Evolutionary conservation across 2,888 invertebrate species (phyloP).

Genomic region (Vandiemenella viatica): DNA sequence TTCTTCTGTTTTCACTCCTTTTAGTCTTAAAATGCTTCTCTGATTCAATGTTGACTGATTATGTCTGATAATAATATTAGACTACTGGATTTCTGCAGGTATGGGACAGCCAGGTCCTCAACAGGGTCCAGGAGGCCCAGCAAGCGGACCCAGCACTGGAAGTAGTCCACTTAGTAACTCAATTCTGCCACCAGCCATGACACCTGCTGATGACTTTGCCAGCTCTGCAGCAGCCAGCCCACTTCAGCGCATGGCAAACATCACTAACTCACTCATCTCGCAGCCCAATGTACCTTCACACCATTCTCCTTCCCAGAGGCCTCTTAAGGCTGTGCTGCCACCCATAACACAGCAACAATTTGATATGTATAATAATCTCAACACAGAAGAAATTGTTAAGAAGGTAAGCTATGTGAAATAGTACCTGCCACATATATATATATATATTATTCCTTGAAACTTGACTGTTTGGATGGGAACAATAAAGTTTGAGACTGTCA

Average conservation of each 20-base stretch:
- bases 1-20: too few relatives aligned
- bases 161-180: slow-evolving; percentile 74
- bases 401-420: slow-evolving; percentile 71
- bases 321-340: slow-evolving; percentile 88
- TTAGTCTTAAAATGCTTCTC: too few relatives aligned
- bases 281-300: slow-evolving; percentile 76
- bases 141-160: slow-evolving; percentile 42
- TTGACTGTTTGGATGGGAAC: too few relatives aligned
- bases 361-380: slow-evolving; percentile 92
- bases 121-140: slow-evolving; percentile 1
- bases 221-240: slow-evolving; percentile 69
- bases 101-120: slow-evolving; percentile 2
- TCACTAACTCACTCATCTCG: slow-evolving; percentile 90
- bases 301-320: slow-evolving; percentile 69
- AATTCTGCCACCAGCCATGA: slow-evolving; percentile 62
- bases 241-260: slow-evolving; percentile 92
- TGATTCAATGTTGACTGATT: too few relatives aligned
- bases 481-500: too few relatives aligned
- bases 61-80: too few relatives aligned
- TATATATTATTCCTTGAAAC: too few relatives aligned
- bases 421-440: too few relatives aligned
- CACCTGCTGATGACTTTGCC: slow-evolving; percentile 55
- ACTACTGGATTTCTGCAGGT: too few relatives aligned
- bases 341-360: slow-evolving; percentile 98
- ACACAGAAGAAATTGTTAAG: slow-evolving; percentile 96